Percentiles rank a stretch among this genome's conserved stretches.
These are phyloP conservation scores for Rugalucina vietnamica DNA, from an alignment of 2,888 invertebrate species.

Conservation along the genomic window DNA sequence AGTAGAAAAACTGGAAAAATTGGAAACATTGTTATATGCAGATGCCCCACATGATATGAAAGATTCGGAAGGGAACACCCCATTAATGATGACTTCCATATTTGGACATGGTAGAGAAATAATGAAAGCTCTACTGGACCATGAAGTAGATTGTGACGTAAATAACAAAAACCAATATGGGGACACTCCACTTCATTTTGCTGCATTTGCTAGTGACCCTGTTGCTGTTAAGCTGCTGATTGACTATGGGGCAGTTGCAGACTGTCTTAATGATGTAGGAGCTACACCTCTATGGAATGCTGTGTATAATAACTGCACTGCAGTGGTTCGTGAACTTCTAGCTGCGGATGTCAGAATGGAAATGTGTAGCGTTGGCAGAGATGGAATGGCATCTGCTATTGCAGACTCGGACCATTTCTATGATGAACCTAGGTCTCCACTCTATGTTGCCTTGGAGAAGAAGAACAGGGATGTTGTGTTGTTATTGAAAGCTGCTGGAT, in stretches of 20 bases:
- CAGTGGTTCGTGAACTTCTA: conserved; percentile 68
- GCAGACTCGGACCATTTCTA: conserved; percentile 67
- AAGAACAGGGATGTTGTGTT: conserved; percentile 55
- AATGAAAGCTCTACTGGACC: too few relatives aligned
- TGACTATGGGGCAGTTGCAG: conserved; percentile 73
- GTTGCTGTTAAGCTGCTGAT: conserved; percentile 67
- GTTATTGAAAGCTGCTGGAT: conserved; percentile 70
- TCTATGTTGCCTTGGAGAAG: conserved; percentile 70
- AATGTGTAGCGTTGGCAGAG: conserved; percentile 66
- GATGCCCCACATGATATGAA: too few relatives aligned
- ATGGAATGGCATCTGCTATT: conserved; percentile 73
- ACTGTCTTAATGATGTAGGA: conserved; percentile 64
- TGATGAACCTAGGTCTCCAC: conserved; percentile 64
- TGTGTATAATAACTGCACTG: conserved; percentile 64
- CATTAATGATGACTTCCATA: too few relatives aligned
- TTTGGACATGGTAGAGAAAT: too few relatives aligned
- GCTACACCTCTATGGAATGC: conserved; percentile 80
- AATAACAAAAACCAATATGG: conserved; percentile 77
- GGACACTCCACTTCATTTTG: conserved; percentile 78
- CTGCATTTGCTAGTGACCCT: conserved; percentile 73
- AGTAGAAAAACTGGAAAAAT: too few relatives aligned
- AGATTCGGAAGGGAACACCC: too few relatives aligned
- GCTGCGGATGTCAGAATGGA: conserved; percentile 70
- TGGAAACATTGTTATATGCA: too few relatives aligned
- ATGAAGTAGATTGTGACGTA: conserved; percentile 75